Percentiles rank a stretch among this genome's conserved stretches.
Conservation (phyloP, 2,797 vertebrate genomes). For the Sylvilagus floridanus region DNA sequence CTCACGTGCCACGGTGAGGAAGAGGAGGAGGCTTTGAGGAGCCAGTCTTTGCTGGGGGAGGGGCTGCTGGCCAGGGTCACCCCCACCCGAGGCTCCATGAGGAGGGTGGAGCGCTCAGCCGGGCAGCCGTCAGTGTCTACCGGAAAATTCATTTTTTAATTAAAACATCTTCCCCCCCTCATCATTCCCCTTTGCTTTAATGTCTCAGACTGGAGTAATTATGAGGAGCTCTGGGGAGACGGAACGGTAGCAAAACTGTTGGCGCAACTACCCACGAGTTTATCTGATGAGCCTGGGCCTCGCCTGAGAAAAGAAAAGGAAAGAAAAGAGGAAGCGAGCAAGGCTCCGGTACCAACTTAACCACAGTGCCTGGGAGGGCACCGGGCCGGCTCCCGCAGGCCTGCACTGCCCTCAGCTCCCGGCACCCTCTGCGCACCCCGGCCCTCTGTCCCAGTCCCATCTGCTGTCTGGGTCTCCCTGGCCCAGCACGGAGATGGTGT, state of each 20-base stretch:
- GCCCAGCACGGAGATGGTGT: not conserved
- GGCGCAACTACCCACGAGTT: constrained; percentile 83
- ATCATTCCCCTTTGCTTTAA: constrained; percentile 80
- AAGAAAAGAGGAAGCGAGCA: not conserved
- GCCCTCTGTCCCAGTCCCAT: not conserved
- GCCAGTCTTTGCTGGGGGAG: not conserved
- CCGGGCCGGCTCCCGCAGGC: not conserved
- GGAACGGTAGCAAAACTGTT: constrained; percentile 84
- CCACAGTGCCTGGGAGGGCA: constrained; percentile 52
- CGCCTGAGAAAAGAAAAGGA: constrained; percentile 61
- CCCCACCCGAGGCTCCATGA: not conserved
- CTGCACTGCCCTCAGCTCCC: not conserved
- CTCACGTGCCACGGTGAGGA: not conserved
- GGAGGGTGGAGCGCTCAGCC: constrained; percentile 19
- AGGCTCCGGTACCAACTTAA: constrained; percentile 59
- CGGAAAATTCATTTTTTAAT: constrained; percentile 89
- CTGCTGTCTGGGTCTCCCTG: not conserved
- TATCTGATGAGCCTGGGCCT: constrained; percentile 85
- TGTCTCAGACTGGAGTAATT: constrained; percentile 87
- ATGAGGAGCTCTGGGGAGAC: constrained; percentile 85
- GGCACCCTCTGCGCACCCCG: fast-evolving
- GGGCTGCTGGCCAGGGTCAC: not conserved
- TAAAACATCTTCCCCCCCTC: constrained; percentile 82
- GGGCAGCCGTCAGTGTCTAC: constrained; percentile 70
- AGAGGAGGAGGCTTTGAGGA: not conserved